Base-by-base conservation (phyloP, 53 echinoderm and acorn worm species). In the Luidia sarsii region DNA sequence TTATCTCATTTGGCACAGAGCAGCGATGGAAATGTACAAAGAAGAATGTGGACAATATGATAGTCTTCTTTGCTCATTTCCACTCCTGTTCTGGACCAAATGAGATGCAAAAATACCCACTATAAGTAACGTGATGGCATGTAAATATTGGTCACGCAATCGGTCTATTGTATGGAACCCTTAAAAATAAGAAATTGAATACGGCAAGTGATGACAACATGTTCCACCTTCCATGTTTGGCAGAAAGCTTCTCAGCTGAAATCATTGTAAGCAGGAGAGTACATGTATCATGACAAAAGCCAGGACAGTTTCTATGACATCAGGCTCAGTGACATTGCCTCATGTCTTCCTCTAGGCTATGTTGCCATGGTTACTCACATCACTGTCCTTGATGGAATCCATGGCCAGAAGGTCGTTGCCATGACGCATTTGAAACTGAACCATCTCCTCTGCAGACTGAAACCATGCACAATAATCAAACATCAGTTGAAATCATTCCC, bases 371-470 rank as follows among this genome's bases (percentile, higher is more conserved):
- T n/a, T 57, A 88, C 94, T 89, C 85, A 95, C 95, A 85, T 95
- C 95, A 81, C 87, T 87, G 14, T 92, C 87, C 75, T 67, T 89
- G 34, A 92, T 68, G 11, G 87, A 83, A 67, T 95, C 92, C 92
- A 95, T 90, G 29, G 95, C 95, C 14, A 95, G 82, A 15, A 95
- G 79, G 77, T 95, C 95, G 48, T 95, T 95, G 18, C 95, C 95
- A 36, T 95, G 95, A 29, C 95, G 83, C 87, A 95, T 89, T 83
- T 95, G 92, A 37, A 95, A 95, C 50, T 95, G 89, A n/a, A 95
- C 89, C 87, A 95, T 95, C 57, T 81, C 85, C 34, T 89, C 95
- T 11, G 95, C 87, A 81, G 86, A 87, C 95, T 95, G 71, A n/a
- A 18, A 71, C 27, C 15, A 64, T 64, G 46, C n/a, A n/a, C n/a